Conservation (phyloP, 1,140 invertebrate species). For the Aphis gossypii region DNA sequence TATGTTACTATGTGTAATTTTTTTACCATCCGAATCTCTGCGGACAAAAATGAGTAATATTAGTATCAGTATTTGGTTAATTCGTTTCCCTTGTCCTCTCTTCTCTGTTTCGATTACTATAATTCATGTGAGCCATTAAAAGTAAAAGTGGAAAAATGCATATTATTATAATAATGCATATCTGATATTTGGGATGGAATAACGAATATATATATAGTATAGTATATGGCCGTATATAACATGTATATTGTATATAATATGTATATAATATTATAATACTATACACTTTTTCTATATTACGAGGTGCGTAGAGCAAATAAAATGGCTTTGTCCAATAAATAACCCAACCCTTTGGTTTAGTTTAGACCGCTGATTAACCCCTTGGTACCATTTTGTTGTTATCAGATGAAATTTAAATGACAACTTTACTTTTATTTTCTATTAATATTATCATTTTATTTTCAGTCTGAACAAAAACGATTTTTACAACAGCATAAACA, state of each 20-base stretch:
- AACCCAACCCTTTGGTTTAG: conserved; percentile 10
- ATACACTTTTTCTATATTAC: conserved; percentile 1
- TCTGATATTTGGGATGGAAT: conserved; percentile 15
- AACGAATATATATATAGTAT: not conserved
- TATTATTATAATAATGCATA: conserved; percentile 13
- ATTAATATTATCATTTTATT: conserved; percentile 57
- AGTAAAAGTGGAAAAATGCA: conserved; percentile 5
- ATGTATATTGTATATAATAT: not conserved
- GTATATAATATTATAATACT: not conserved
- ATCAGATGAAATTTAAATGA: conserved; percentile 27
- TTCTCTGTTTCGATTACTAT: not conserved
- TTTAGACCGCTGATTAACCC: conserved; percentile 47
- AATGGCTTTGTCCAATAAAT: conserved; percentile 36
- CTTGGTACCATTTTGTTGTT: conserved; percentile 20
- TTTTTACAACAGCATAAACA: conserved; percentile 89
- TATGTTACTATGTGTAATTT: not conserved
- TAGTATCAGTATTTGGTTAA: not conserved
- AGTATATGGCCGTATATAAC: not conserved
- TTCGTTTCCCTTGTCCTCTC: not conserved
- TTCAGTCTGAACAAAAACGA: conserved; percentile 86
- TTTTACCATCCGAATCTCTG: not conserved
- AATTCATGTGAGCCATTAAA: conserved; percentile 4
- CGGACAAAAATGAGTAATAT: not conserved
- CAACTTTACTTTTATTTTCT: conserved; percentile 15
- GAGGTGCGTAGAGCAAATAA: conserved; percentile 31